Conservation (phyloP, 2,797 vertebrate species). For the Microctenopoma steveboyesi region DNA sequence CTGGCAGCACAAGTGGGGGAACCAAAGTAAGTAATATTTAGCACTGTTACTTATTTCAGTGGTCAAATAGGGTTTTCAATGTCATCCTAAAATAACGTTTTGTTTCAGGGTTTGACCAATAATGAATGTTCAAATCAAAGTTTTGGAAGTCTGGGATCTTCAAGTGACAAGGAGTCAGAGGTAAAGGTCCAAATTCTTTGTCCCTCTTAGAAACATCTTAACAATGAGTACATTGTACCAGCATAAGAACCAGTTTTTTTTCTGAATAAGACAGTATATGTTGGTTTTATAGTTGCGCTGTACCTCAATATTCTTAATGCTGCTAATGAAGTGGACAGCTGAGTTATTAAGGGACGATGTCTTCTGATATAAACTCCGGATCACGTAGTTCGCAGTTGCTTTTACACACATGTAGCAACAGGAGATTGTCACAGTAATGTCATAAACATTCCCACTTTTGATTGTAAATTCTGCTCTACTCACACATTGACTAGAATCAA, state of each 20-base stretch:
- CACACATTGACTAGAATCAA: background rate
- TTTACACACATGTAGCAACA: no score
- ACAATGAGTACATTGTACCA: background rate
- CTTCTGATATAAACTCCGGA: no score
- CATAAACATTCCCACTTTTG: no score
- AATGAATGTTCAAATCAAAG: constrained; percentile 99
- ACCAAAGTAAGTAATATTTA: constrained; percentile 88
- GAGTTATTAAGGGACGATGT: background rate
- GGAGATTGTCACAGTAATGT: no score
- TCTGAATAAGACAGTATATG: background rate
- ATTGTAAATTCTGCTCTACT: no score
- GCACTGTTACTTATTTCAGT: background rate
- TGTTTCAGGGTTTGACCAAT: constrained; percentile 92
- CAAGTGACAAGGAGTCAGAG: constrained; percentile 98
- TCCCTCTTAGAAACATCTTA: background rate
- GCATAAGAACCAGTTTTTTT: background rate
- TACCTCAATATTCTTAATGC: background rate
- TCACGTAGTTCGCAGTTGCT: no score
- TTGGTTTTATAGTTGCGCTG: background rate
- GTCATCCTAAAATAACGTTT: background rate
- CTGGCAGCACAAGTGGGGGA: constrained; percentile 95
- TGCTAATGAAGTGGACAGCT: background rate
- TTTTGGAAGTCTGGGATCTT: constrained; percentile 97
- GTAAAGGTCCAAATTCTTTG: constrained; percentile 69
- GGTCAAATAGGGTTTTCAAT: background rate